Percentiles rank a stretch among this genome's conserved stretches.
Conservation (phyloP, 1,140 invertebrate genomes). For the Argopecten irradians region DNA sequence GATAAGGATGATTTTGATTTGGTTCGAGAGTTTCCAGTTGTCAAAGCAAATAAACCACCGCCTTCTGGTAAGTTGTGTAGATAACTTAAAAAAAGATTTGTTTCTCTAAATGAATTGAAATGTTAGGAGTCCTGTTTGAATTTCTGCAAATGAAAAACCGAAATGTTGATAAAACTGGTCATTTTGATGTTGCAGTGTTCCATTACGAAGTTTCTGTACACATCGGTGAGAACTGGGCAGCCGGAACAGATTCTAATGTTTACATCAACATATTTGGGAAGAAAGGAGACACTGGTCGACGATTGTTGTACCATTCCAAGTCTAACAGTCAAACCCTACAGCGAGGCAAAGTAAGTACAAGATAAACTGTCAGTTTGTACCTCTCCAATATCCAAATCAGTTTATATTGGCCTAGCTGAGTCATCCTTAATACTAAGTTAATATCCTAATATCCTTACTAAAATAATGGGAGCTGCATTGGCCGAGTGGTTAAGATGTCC, state of each 20-base stretch:
- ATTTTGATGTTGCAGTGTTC: slow-evolving; percentile 47
- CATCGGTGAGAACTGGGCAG: slow-evolving; percentile 76
- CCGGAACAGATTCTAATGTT: slow-evolving; percentile 75
- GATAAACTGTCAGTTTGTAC: background rate
- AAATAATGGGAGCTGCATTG: too few species aligned
- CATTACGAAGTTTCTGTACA: slow-evolving; percentile 65
- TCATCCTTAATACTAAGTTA: too few species aligned
- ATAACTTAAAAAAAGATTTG: background rate
- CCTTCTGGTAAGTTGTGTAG: slow-evolving; percentile 50
- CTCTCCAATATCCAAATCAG: too few species aligned
- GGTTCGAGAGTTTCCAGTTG: slow-evolving; percentile 63
- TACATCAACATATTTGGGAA: slow-evolving; percentile 75
- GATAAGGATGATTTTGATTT: slow-evolving; percentile 65
- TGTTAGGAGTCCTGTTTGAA: too few species aligned
- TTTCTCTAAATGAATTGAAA: too few species aligned
- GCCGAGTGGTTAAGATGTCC: too few species aligned
- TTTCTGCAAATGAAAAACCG: too few species aligned
- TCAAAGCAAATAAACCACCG: slow-evolving; percentile 46
- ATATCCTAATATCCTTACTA: too few species aligned
- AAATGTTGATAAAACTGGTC: too few species aligned
- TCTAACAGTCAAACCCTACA: slow-evolving; percentile 56
- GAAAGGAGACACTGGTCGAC: slow-evolving; percentile 71
- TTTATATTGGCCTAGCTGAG: too few species aligned
- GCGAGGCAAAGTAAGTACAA: slow-evolving; percentile 53
- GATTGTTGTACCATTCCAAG: slow-evolving; percentile 56